Evolutionary conservation across 2,888 invertebrate genomes (phyloP), one percentile per base, ranked within the genome.

Genomic region (Ophioninae sp.): DNA sequence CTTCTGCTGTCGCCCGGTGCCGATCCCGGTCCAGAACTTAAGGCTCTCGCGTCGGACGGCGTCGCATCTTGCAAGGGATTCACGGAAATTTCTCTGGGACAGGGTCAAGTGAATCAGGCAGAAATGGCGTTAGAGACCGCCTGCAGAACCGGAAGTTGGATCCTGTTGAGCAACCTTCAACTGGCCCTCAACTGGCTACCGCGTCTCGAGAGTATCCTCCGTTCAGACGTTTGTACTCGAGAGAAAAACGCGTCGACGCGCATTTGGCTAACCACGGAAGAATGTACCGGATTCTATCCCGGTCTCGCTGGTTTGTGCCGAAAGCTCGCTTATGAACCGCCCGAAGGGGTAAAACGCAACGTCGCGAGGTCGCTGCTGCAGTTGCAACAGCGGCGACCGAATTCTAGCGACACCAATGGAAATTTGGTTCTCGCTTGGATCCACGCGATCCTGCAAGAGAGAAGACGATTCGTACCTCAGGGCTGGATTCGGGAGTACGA

Each of bases 401-500:
- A 84, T 64, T 81, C 83, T 21, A 87, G 87, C n/a, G 88, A 90
- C 80, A 89, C 92, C 0, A 94, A 94, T 88, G 93, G 95, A 0
- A 91, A 96, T 79, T 95, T 99, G 88, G 95, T 97, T 7, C 93
- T 99, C 20, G 96, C 98, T 85, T 96, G 97, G 95, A 94, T 97
- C 79, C 98, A 99, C 92, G 98, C 99, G 0, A 94, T 99, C 17
- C 94, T 98, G 74, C 97, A 97, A 92, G 99, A 99, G 93, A 94
- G 99, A 61, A 94, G 99, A 65, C 89, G 91, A 64, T 93, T 92
- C 67, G 89, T 92, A 5, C 91, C 93, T 77, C 89, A 91, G 90
- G 97, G 98, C 0, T 98, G 98, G 98, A 96, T 96, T 0, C 97
- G 96, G 90, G 95, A 95, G 91, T 98, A 98, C 93, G 98, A 98